Evolutionary conservation across 1,140 invertebrate genomes (phyloP).

Genomic region (Caenorhabditis elegans): WBcel235 BX284603.4:7283001-7283500

Average conservation of each 20-base stretch:
- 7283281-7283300: background rate
- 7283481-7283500: background rate
- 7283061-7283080: background rate
- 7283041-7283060: background rate
- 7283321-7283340: background rate
- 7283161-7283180: background rate
- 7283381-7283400: background rate
- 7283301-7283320: background rate
- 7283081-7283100: background rate
- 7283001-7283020: background rate
- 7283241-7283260: no score
- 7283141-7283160: conserved; percentile 26
- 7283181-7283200: conserved; percentile 26
- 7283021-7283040: background rate
- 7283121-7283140: conserved; percentile 13
- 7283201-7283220: conserved; percentile 1
- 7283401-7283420: background rate
- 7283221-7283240: no score
- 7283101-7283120: background rate
- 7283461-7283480: background rate
- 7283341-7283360: conserved; percentile 4
- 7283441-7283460: conserved; percentile 21
- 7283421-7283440: background rate
- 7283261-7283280: no score
- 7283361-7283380: background rate